Conservation (phyloP, 2,888 invertebrate species). For the Apomyelois bistriatella region DNA sequence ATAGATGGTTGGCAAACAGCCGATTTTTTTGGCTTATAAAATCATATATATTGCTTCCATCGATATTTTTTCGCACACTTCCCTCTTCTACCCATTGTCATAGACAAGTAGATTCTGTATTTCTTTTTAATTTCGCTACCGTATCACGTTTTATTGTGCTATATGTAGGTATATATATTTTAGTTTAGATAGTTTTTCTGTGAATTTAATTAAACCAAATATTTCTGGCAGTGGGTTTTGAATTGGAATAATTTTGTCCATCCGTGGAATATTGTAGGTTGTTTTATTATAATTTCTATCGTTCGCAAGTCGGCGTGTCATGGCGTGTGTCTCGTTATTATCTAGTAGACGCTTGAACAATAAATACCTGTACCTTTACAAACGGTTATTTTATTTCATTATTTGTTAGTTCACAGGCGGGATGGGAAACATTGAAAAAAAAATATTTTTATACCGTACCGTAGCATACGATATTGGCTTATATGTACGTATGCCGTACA, state of each 20-base stretch:
- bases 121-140: conserved; percentile 11
- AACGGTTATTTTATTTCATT: conserved; percentile 48
- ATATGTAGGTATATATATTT: conserved; percentile 22
- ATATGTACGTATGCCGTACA: no score
- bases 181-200: conserved; percentile 25
- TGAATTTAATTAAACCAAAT: conserved; percentile 33
- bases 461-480: no score
- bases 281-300: conserved; percentile 56
- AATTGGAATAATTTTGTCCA: conserved; percentile 40
- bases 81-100: conserved; percentile 27
- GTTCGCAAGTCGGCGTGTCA: conserved; percentile 47
- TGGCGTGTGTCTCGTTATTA: conserved; percentile 65
- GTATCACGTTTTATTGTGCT: conserved; percentile 16
- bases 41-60: neutral
- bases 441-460: no score
- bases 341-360: conserved; percentile 77
- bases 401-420: no score
- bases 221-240: conserved; percentile 59
- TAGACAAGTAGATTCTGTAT: conserved; percentile 15
- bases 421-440: no score
- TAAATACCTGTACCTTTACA: conserved; percentile 73
- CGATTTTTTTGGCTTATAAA: neutral
- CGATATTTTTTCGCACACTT: conserved; percentile 16
- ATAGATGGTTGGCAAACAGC: neutral
- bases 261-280: conserved; percentile 45